Evolutionary conservation across 2,888 invertebrate species (phyloP).

Genomic region (Tinea trinotella): DNA sequence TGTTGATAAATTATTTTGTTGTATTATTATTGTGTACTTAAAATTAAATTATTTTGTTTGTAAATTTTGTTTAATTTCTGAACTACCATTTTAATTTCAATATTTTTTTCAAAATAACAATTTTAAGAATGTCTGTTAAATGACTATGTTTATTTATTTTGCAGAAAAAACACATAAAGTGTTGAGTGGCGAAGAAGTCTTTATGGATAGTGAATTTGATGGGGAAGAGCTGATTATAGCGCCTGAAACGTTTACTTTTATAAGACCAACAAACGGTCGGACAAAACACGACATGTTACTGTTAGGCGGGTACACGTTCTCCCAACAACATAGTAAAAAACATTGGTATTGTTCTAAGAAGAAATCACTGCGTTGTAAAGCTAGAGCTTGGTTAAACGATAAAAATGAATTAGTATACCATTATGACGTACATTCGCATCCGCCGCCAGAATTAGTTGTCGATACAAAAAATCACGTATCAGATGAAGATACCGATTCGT

Average conservation of each 20-base stretch:
- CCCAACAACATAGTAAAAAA: constrained; percentile 26
- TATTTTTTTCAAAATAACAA: no score
- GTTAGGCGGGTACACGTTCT: constrained; percentile 31
- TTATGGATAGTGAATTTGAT: not conserved
- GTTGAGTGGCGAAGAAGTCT: not conserved
- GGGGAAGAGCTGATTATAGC: not conserved
- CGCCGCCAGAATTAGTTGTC: constrained; percentile 22
- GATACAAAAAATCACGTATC: not conserved
- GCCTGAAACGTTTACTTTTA: constrained; percentile 8
- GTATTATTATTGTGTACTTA: no score
- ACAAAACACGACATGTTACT: constrained; percentile 21
- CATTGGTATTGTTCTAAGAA: constrained; percentile 37
- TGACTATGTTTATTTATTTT: no score
- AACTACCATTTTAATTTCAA: no score
- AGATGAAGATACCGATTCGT: not conserved
- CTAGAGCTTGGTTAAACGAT: constrained; percentile 24
- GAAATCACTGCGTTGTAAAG: constrained; percentile 26
- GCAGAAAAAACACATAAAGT: no score
- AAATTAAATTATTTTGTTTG: no score
- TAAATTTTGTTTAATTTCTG: no score
- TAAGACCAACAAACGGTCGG: constrained; percentile 11
- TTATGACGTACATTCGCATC: constrained; percentile 25
- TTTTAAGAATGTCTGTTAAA: no score
- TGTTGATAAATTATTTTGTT: no score
- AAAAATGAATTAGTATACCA: constrained; percentile 21